Evolutionary conservation across 2,888 invertebrate species (phyloP).

Genomic region (Lumbricus terrestris): DNA sequence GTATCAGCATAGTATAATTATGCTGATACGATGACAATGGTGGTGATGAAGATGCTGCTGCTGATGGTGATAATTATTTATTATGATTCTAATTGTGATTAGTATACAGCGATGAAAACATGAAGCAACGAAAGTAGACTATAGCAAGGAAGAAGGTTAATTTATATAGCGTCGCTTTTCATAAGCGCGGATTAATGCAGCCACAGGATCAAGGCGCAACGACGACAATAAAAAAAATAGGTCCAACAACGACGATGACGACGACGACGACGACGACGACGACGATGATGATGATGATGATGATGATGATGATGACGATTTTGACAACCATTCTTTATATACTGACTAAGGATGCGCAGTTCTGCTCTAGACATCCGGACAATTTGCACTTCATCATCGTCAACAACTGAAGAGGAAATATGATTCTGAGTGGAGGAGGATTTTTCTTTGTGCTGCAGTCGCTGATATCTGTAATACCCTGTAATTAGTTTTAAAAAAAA

Average conservation of each 20-base stretch:
- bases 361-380: neutral
- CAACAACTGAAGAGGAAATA: neutral
- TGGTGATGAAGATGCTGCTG: neutral
- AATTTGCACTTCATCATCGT: neutral
- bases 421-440: neutral
- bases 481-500: no score
- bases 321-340: neutral
- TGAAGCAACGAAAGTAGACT: neutral
- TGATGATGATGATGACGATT: neutral
- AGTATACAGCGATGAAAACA: neutral
- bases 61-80: neutral
- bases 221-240: no score
- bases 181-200: neutral
- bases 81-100: no score
- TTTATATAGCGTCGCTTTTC: neutral
- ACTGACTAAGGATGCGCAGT: neutral
- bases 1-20: no score
- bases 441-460: neutral
- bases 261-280: neutral
- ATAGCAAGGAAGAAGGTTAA: neutral
- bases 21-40: neutral
- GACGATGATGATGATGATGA: no score
- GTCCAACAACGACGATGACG: no score
- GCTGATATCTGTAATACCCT: conserved; percentile 3
- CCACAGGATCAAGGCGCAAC: no score